Percentiles rank a stretch among this genome's conserved stretches.
phyloP scores from a whole-genome alignment of 2,888 invertebrate species.

The Ophioninae sp. region DNA sequence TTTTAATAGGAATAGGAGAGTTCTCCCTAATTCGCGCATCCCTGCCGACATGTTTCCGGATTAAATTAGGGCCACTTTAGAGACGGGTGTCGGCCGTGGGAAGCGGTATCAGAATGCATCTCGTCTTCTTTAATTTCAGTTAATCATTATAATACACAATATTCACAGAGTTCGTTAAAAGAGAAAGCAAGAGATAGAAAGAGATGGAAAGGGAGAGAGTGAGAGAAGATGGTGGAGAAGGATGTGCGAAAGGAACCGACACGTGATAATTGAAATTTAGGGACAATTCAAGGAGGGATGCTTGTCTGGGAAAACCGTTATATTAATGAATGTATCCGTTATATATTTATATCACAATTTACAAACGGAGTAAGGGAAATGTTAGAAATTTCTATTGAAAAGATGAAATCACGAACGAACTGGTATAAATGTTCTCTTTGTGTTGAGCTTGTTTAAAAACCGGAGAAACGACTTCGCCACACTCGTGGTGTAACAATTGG shows the following conservation, averaged over 20 bases:
- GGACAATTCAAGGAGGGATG: conserved; percentile 67
- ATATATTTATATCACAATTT: conserved; percentile 81
- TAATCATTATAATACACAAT: conserved; percentile 81
- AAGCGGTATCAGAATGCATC: conserved; percentile 77
- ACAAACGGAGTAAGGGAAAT: conserved; percentile 74
- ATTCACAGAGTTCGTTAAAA: conserved; percentile 80
- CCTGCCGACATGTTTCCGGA: conserved; percentile 39
- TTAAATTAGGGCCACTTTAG: conserved; percentile 36
- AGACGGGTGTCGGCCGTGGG: conserved; percentile 60
- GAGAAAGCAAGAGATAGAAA: conserved; percentile 65
- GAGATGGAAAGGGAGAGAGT: conserved; percentile 45
- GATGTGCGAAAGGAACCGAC: conserved; percentile 55
- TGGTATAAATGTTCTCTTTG: conserved; percentile 34
- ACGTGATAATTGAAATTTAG: conserved; percentile 75
- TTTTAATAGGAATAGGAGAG: conserved; percentile 17
- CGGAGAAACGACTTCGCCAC: conserved; percentile 26
- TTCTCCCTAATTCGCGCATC: conserved; percentile 55
- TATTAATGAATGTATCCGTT: conserved; percentile 78
- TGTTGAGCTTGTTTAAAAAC: conserved; percentile 30
- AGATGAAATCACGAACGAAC: conserved; percentile 37
- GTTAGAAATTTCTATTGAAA: conserved; percentile 49
- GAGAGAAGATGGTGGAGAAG: conserved; percentile 17
- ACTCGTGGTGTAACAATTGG: conserved; percentile 38
- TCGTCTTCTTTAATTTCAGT: conserved; percentile 78
- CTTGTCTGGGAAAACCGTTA: conserved; percentile 64